Base-by-base conservation (phyloP, 2,888 invertebrate genomes). In the Lasius platythorax region DNA sequence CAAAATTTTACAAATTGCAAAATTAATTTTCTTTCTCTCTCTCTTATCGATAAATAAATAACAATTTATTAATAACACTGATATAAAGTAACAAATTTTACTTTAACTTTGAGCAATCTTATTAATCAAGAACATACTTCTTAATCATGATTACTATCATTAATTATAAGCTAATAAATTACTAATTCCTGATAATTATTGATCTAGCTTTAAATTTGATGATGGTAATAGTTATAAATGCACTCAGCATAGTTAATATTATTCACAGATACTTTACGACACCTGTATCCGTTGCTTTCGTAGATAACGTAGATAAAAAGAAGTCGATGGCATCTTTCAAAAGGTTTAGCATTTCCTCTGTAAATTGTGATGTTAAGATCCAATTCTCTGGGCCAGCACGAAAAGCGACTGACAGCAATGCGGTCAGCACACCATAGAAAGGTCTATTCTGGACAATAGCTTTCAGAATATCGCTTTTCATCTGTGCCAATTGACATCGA, bases 371-470 rank as follows among this genome's bases (percentile, higher is more conserved):
- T 33, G 84, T 81, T 23, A 90, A 79, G 4, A 46, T 46, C 46
- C 40, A 23, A 68, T 43, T 87, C 43, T 91, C 86, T 78, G 91
- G 81, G n/a, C 86, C 82, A 83, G 64, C 75, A 87, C 87, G 84
- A 85, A 92, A 90, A 79, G 87, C 82, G 88, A 91, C 82, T 63
- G 91, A 87, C 67, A 91, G 83, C 89, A 93, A 89, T 23, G 93
- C 93, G 9, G 91, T 90, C 8, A 95, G 81, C 12, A 93, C 85
- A 85, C 96, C 96, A 91, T 95, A 95, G 63, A 95, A 93, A 1
- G 96, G 95, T 76, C 93, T 92, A 23, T 93, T 92, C 61, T 92
- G 85, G 30, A 94, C 93, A 4, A 95, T 94, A 11, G 95, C 95
- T 83, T 92, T 90, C 33, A 95, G 91, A 68, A 95, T 91, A 87